Base-by-base conservation (phyloP, 1,140 invertebrate species). In the Amphibalanus amphitrite region DNA sequence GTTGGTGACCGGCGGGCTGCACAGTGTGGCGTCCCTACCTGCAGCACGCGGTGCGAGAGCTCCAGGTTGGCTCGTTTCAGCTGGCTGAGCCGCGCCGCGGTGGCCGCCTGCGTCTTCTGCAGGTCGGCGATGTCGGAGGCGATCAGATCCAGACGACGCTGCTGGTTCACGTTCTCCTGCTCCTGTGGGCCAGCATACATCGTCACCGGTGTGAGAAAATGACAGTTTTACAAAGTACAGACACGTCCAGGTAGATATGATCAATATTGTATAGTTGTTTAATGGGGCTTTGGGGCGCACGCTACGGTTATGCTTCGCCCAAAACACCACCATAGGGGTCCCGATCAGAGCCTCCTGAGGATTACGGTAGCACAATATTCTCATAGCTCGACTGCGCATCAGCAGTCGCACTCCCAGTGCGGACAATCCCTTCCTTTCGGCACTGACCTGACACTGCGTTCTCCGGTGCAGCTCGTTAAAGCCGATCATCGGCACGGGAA, bases 401-500 rank as follows among this genome's bases (percentile, higher is more conserved):
- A 15, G 4, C 17, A 4, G 38, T 38, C 28, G 67, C 6, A 4
- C 0, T 26, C 69, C 29, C 69, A 72, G 59, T 71, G n/a, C 28
- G 33, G 29, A 40, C 8, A 29, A 72, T 74, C 74, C 71, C 76
- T 71, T 72, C 38, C 6, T 8, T 17, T 17, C 38, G 38, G 17
- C 38, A 38, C 38, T 17, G 38, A 65, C 64, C 64, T 82, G 91
- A 74, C 87, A 88, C 70, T 89, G 86, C n/a, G 92, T 84, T 40
- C 94, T 84, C 79, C 88, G 86, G 77, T 93, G 90, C 0, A 95
- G 84, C 79, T 92, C 86, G 68, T 84, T 83, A 76, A 97, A 96
- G 0, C 95, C 95, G 74, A 97, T 87, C 80, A 97, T 90, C 1
- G 94, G 92, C 3, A 95, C 90, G 0, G 94, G 94, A 76, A 97